A percentile compares a stretch with the other conserved stretches of the same genome.
These are phyloP conservation scores for Pseudococcus longispinus DNA, from an alignment of 2,888 invertebrate genomes.

Conservation along the genomic window DNA sequence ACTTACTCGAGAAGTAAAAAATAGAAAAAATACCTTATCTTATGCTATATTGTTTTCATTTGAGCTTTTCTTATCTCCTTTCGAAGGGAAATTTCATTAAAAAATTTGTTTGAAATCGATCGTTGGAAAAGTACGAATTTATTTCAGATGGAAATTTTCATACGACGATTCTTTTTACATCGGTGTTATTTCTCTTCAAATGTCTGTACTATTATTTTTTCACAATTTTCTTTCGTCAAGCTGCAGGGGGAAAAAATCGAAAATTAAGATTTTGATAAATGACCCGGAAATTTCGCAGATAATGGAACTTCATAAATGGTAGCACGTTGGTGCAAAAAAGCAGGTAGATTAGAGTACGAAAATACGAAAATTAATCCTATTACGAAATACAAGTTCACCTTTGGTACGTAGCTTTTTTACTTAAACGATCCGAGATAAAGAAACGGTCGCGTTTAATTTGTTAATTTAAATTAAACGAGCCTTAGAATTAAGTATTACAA, in stretches of 20 bases:
- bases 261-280: background rate
- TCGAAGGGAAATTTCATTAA: too few species aligned
- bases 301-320: background rate
- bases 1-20: too few species aligned
- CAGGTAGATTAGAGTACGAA: background rate
- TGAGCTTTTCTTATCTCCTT: too few species aligned
- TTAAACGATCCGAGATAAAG: background rate
- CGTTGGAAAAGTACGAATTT: too few species aligned
- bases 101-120: too few species aligned
- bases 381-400: background rate
- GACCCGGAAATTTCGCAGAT: background rate
- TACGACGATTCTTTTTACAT: too few species aligned
- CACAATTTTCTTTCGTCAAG: background rate
- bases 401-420: background rate
- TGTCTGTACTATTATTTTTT: background rate
- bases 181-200: too few species aligned
- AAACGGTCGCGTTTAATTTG: background rate
- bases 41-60: too few species aligned
- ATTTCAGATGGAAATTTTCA: too few species aligned
- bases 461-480: conserved; percentile 32
- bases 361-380: background rate
- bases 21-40: too few species aligned
- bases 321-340: background rate
- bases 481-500: conserved; percentile 9
- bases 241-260: background rate